Evolutionary conservation across 2,113 vertebrate species (phyloP).

Genomic region (Recurvirostra avosetta): DNA sequence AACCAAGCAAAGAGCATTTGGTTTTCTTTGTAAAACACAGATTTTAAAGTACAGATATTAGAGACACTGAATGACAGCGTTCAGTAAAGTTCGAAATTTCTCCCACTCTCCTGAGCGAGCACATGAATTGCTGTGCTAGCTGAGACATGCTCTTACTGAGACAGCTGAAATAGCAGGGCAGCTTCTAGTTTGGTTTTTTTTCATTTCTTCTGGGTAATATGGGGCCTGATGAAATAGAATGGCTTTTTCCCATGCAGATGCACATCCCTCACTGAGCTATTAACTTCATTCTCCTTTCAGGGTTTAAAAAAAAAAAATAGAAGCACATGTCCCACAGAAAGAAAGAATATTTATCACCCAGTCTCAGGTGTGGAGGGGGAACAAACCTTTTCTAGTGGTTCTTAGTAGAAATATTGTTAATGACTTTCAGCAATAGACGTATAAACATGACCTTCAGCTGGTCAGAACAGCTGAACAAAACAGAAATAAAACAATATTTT

Average conservation of each 20-base stretch:
- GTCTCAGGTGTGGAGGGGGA: not conserved
- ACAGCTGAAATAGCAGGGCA: not conserved
- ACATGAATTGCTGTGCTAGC: not conserved
- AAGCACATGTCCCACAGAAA: not conserved
- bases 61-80: not conserved
- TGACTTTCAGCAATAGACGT: not conserved
- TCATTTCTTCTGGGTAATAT: not conserved
- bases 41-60: not conserved
- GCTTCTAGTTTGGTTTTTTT: not conserved
- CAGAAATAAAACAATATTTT: not conserved
- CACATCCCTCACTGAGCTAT: not conserved
- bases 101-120: not conserved
- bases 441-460: not conserved
- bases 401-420: not conserved
- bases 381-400: not conserved
- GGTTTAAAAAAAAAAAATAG: not conserved
- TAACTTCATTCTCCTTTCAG: not conserved
- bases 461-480: not conserved
- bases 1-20: not conserved
- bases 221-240: not conserved
- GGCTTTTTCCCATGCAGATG: not conserved
- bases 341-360: not conserved
- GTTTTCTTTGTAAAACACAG: not conserved
- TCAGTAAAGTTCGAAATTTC: not conserved
- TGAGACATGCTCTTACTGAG: not conserved